Conservation (phyloP, 2,888 invertebrate species). For the Chromoteleia sp. region DNA sequence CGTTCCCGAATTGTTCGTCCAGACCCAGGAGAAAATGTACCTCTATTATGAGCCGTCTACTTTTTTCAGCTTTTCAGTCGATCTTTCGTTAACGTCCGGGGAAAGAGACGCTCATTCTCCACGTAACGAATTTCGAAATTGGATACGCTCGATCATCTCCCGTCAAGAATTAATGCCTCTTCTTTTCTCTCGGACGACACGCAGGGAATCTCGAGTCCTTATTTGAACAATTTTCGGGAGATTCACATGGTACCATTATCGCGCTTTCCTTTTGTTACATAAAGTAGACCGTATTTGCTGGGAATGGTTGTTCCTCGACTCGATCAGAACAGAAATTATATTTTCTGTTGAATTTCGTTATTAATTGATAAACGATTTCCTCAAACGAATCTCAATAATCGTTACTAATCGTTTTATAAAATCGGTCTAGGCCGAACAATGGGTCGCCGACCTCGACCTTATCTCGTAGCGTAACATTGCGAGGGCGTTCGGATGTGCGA, state of each 20-base stretch:
- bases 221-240: constrained; percentile 19
- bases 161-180: constrained; percentile 46
- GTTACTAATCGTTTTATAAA: constrained; percentile 11
- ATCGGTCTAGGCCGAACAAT: constrained; percentile 17
- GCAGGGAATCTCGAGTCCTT: constrained; percentile 55
- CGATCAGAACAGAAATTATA: too few species aligned
- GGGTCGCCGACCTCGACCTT: constrained; percentile 51
- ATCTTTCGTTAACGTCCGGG: constrained; percentile 57
- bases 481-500: constrained; percentile 54
- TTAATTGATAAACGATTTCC: constrained; percentile 7
- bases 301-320: too few species aligned
- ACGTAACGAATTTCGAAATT: constrained; percentile 81
- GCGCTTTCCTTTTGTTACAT: constrained; percentile 42
- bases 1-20: constrained; percentile 60
- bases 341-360: too few species aligned
- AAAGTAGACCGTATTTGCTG: constrained; percentile 31
- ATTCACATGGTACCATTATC: constrained; percentile 30
- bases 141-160: constrained; percentile 78
- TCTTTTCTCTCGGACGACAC: constrained; percentile 11
- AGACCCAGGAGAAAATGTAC: constrained; percentile 75
- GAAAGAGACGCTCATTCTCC: constrained; percentile 65
- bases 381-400: background rate
- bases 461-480: constrained; percentile 56
- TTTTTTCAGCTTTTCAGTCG: constrained; percentile 63
- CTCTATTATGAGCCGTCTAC: constrained; percentile 40